Base-by-base conservation (phyloP, 2,888 invertebrate species). In the Coremacera marginata region DNA sequence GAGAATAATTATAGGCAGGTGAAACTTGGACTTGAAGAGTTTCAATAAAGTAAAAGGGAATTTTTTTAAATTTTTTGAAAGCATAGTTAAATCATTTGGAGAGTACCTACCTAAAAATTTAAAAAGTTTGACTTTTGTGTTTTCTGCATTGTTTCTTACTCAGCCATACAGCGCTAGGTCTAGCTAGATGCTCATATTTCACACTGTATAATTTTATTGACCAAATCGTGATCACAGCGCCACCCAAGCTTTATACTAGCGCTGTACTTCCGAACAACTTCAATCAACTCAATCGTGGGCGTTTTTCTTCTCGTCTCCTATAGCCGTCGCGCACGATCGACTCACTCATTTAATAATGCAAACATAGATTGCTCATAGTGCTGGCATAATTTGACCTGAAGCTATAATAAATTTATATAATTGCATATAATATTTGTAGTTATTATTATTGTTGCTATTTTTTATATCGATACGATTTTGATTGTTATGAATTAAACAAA, bases 181-280 rank as follows among this genome's bases (percentile, higher is more conserved):
- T n/a, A 5, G 27, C 25, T 22, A 1, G 7, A 7, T 25, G 27
- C 31, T 34, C 34, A 34, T 16, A 16, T 34, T 34, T 8, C n/a
- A 63, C 16, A 63, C 31, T 63, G 11, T 34, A 34, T 63, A 63
- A 63, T 63, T 63, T 63, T 16, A n/a, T n/a, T 63, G 63, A 7
- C 34, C 63, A 34, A n/a, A 63, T 63, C 63, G 63, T 63, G 63
- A 34, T 27, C 34, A 34, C 25, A 34, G 27, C 34, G 63, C 63
- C 34, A 63, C 63, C 63, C 63, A 63, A 37, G 37, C 8, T 7
- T 37, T 1, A 44, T 44, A 2, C 44, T 37, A 14, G 14, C 44
- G 44, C 14, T 44, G 44, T 44, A 44, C 44, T 44, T 44, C 44
- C 44, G 44, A 11, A 11, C 14, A 44, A 44, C 11, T 2, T 2